Evolutionary conservation across 2,888 invertebrate species (phyloP).

Genomic region (Stenoptilia bipunctidactyla): DNA sequence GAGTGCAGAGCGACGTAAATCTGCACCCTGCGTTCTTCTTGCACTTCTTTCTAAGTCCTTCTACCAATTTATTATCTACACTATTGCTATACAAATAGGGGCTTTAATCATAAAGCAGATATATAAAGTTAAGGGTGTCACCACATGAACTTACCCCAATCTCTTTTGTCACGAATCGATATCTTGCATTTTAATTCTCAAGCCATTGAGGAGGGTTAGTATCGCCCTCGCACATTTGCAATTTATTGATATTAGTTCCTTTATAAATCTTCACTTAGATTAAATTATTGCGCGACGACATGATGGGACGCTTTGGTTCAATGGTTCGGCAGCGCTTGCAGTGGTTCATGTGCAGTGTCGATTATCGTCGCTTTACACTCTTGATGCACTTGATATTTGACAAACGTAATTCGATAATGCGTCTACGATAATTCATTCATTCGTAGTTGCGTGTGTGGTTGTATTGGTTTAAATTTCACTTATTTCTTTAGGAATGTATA

Average conservation of each 20-base stretch:
- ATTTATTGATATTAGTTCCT: too few species aligned
- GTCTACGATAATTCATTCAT: too few species aligned
- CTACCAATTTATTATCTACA: not conserved
- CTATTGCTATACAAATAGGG: too few species aligned
- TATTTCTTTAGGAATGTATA: too few species aligned
- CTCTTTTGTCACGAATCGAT: not conserved
- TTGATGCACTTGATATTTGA: too few species aligned
- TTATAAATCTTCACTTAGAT: too few species aligned
- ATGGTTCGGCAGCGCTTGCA: slow-evolving; percentile 4
- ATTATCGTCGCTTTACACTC: slow-evolving; percentile 31
- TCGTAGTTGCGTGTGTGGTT: too few species aligned
- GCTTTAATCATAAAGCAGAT: too few species aligned
- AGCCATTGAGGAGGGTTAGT: not conserved
- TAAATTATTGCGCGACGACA: too few species aligned
- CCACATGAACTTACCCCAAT: not conserved
- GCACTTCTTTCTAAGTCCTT: not conserved
- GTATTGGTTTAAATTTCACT: too few species aligned
- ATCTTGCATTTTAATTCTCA: slow-evolving; percentile 1
- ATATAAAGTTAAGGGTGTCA: not conserved
- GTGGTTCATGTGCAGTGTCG: not conserved
- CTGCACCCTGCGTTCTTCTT: slow-evolving; percentile 10
- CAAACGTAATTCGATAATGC: too few species aligned
- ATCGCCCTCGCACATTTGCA: too few species aligned
- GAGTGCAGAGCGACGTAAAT: slow-evolving; percentile 4
- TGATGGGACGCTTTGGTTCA: slow-evolving; percentile 1